Evolutionary conservation across 2,113 vertebrate genomes (phyloP).

Genomic region (Picathartes gymnocephalus): DNA sequence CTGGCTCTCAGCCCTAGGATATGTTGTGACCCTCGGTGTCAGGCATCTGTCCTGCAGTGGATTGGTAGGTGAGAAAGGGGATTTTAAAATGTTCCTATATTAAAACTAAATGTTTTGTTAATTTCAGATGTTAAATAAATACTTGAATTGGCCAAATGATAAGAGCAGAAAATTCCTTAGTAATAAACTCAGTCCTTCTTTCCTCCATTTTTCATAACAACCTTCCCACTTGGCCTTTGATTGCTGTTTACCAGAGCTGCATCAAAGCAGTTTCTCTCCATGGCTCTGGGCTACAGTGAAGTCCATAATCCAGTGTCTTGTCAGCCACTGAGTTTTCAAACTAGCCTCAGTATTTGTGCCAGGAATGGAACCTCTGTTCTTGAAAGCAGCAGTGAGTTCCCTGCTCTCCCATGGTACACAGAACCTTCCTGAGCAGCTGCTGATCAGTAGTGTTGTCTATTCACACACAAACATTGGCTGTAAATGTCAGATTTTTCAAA

Average conservation of each 20-base stretch:
- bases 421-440: not conserved
- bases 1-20: accelerated
- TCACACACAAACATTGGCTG: not conserved
- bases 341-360: not conserved
- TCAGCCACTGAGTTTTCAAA: constrained; percentile 17
- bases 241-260: constrained; percentile 27
- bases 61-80: not conserved
- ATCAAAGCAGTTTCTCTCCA: constrained; percentile 30
- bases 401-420: not conserved
- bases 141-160: not conserved
- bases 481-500: not conserved
- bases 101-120: not conserved
- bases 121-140: not conserved
- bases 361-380: constrained; percentile 42
- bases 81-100: not conserved
- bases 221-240: not conserved
- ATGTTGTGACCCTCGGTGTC: accelerated
- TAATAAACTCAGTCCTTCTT: not conserved
- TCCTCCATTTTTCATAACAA: not conserved
- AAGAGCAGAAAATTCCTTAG: not conserved
- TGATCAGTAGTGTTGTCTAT: not conserved
- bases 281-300: constrained; percentile 3
- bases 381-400: not conserved
- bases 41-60: accelerated
- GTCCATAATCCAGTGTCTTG: constrained; percentile 17